Conservation (phyloP, 2,888 invertebrate species). For the Nomada lathburiana region DNA sequence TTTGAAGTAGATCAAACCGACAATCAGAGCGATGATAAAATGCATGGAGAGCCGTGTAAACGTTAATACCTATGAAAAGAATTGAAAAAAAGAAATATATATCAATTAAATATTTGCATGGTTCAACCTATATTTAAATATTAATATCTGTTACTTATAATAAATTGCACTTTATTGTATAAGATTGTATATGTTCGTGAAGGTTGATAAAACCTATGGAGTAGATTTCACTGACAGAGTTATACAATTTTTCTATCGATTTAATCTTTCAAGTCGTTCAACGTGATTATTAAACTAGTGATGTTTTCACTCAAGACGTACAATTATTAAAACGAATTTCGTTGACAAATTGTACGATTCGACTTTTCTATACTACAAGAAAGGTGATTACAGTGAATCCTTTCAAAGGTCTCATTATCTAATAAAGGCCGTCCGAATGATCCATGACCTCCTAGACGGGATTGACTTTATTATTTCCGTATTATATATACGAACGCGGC, state of each 20-base stretch:
- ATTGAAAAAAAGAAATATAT: neutral
- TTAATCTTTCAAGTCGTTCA: neutral
- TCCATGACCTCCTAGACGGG: neutral
- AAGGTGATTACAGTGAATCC: neutral
- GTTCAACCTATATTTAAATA: too few relatives aligned
- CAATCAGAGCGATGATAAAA: slow-evolving; percentile 91
- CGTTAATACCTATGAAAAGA: slow-evolving; percentile 87
- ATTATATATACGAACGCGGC: neutral
- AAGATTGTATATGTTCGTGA: too few relatives aligned
- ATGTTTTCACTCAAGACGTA: neutral
- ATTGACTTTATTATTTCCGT: slow-evolving; percentile 5
- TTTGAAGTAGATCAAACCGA: slow-evolving; percentile 93
- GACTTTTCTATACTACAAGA: neutral
- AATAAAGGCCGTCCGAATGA: slow-evolving; percentile 2
- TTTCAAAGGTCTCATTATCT: slow-evolving; percentile 6
- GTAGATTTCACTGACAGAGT: neutral
- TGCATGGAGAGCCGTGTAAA: slow-evolving; percentile 92
- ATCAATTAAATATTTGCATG: too few relatives aligned
- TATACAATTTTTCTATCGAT: neutral
- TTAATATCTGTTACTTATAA: too few relatives aligned
- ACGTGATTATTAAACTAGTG: neutral
- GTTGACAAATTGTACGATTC: neutral
- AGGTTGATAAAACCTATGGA: neutral
- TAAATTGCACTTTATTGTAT: too few relatives aligned
- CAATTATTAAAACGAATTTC: neutral